Evolutionary conservation across 2,113 vertebrate genomes (phyloP).

Genomic region (Chlamydotis undulata): DNA sequence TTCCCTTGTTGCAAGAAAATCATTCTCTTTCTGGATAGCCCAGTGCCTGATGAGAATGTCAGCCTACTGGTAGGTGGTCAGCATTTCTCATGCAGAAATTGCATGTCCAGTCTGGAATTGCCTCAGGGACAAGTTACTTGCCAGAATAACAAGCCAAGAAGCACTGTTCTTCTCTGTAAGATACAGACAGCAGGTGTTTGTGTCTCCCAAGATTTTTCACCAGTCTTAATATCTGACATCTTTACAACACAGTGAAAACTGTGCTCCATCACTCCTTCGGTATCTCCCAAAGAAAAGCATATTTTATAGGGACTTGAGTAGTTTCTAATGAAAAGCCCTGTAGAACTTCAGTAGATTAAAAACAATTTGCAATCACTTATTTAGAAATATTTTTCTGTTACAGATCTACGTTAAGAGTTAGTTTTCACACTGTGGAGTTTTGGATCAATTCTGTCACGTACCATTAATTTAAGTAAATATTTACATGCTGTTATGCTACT

Average conservation of each 20-base stretch:
- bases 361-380: neutral
- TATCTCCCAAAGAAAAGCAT: neutral
- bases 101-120: constrained; percentile 3
- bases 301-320: neutral
- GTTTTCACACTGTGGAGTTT: neutral
- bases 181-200: neutral
- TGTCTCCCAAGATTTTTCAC: neutral
- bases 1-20: constrained; percentile 8
- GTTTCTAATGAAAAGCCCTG: neutral
- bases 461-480: neutral
- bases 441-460: neutral
- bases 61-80: constrained; percentile 2
- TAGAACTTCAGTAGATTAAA: neutral
- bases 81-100: neutral
- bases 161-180: neutral
- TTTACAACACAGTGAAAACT: neutral
- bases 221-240: neutral
- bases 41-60: neutral
- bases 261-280: neutral
- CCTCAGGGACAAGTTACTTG: neutral
- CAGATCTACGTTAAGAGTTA: neutral
- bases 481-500: neutral
- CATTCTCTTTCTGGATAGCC: neutral
- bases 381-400: neutral
- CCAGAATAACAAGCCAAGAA: neutral